These are phyloP conservation scores for Lysandra coridon DNA, from an alignment of 2,888 invertebrate genomes.

Conservation along the genomic window DNA sequence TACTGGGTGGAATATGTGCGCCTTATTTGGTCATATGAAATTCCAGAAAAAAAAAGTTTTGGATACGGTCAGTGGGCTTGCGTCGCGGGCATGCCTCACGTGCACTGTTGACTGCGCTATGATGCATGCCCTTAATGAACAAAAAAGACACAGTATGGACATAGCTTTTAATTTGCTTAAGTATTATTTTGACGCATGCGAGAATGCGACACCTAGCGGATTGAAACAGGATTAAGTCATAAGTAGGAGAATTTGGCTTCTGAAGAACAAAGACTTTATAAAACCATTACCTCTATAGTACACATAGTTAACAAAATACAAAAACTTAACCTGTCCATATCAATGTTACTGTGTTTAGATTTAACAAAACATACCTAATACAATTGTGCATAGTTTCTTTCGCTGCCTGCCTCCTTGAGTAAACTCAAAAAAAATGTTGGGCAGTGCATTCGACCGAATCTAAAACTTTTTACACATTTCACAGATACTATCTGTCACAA, in stretches of 20 bases:
- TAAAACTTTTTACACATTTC: neutral
- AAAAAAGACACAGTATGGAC: too few species aligned
- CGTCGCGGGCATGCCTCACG: too few species aligned
- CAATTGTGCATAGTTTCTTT: neutral
- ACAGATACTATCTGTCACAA: neutral
- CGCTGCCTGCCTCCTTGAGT: neutral
- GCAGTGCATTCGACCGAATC: neutral
- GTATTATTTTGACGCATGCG: neutral
- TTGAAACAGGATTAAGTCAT: neutral
- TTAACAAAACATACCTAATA: neutral
- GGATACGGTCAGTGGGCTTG: too few species aligned
- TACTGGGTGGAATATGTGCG: too few species aligned
- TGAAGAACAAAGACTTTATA: neutral
- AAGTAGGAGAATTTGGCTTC: neutral
- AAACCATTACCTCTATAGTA: neutral
- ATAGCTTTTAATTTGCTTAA: neutral
- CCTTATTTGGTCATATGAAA: too few species aligned
- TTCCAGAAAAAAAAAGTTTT: too few species aligned
- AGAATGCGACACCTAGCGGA: neutral
- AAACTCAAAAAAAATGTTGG: neutral
- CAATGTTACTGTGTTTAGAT: neutral
- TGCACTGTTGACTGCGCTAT: too few species aligned
- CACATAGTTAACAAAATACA: neutral
- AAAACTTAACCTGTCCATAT: neutral
- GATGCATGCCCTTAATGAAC: too few species aligned